Conservation (phyloP, 2,797 vertebrate species). For the Scarus forsteni region DNA sequence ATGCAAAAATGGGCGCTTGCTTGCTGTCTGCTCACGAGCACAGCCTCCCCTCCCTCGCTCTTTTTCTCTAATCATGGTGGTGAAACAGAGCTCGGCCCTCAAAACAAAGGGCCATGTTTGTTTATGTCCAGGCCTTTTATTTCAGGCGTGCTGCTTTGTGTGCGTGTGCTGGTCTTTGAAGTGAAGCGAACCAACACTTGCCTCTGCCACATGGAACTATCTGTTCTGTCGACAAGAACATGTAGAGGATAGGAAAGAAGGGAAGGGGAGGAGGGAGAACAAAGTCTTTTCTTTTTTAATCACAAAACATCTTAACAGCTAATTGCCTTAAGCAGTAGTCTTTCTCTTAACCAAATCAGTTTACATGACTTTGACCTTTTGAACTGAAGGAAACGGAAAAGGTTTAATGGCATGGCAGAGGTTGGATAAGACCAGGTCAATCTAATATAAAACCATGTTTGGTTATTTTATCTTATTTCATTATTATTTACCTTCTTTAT, state of each 20-base stretch:
- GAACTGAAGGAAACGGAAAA: neutral
- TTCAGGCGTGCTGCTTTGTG: constrained; percentile 71
- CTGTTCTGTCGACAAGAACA: constrained; percentile 33
- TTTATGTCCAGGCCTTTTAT: constrained; percentile 74
- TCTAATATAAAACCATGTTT: too few species aligned
- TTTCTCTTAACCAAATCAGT: constrained; percentile 48
- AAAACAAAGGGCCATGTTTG: constrained; percentile 82
- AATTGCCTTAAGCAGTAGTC: constrained; percentile 7
- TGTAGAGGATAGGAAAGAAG: constrained; percentile 35
- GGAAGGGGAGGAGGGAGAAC: constrained; percentile 45
- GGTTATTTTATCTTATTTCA: too few species aligned
- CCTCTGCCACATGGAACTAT: constrained; percentile 36
- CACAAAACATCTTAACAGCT: constrained; percentile 35
- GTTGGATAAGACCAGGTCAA: too few species aligned
- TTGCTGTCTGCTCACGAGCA: constrained; percentile 7
- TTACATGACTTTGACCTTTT: constrained; percentile 44
- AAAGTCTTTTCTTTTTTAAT: constrained; percentile 67
- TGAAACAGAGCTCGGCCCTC: constrained; percentile 39
- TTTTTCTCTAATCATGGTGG: constrained; percentile 75
- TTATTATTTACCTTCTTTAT: too few species aligned
- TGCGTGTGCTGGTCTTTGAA: constrained; percentile 78
- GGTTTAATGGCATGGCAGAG: neutral
- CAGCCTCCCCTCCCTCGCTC: constrained; percentile 50
- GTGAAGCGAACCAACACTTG: constrained; percentile 53
- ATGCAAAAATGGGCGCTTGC: constrained; percentile 35